Evolutionary conservation across 2,888 invertebrate species (phyloP).

Genomic region (Pollenia angustigena): DNA sequence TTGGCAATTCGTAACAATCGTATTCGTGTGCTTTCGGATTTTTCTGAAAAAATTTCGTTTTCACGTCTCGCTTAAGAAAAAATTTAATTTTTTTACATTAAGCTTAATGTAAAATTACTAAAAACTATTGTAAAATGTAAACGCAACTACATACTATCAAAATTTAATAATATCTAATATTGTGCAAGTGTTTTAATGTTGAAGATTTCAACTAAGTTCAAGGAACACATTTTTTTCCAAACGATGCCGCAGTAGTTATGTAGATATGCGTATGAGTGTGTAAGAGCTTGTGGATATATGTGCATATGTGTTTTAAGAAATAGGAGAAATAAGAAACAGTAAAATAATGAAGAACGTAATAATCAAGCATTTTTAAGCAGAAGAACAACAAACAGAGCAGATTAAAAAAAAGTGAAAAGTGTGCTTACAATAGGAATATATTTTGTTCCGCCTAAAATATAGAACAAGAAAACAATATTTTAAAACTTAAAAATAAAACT

Average conservation of each 20-base stretch:
- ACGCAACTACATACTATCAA: background rate
- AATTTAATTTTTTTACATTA: slow-evolving; percentile 68
- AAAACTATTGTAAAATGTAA: slow-evolving; percentile 58
- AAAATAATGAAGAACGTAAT: slow-evolving; percentile 71
- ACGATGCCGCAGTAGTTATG: slow-evolving; percentile 74
- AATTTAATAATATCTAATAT: slow-evolving; percentile 6
- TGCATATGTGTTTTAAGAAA: slow-evolving; percentile 58
- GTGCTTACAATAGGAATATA: slow-evolving; percentile 30
- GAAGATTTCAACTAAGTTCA: slow-evolving; percentile 61
- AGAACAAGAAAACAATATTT: background rate
- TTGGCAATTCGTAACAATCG: slow-evolving; percentile 62
- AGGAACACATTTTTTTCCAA: slow-evolving; percentile 66
- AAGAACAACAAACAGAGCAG: slow-evolving; percentile 54
- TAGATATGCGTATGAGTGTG: slow-evolving; percentile 62
- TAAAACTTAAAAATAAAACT: background rate
- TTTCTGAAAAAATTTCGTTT: slow-evolving; percentile 74
- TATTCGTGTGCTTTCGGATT: slow-evolving; percentile 76
- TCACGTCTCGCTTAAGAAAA: slow-evolving; percentile 70
- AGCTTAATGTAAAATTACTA: slow-evolving; percentile 48
- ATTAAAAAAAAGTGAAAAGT: slow-evolving; percentile 42
- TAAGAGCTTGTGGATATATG: slow-evolving; percentile 51
- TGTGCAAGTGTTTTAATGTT: slow-evolving; percentile 44
- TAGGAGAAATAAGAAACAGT: slow-evolving; percentile 58
- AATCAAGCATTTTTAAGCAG: slow-evolving; percentile 56
- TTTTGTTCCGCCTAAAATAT: slow-evolving; percentile 7